These are phyloP conservation scores for Drosophila oshimai DNA, from an alignment of 1,140 invertebrate genomes.

Conservation along the genomic window DNA sequence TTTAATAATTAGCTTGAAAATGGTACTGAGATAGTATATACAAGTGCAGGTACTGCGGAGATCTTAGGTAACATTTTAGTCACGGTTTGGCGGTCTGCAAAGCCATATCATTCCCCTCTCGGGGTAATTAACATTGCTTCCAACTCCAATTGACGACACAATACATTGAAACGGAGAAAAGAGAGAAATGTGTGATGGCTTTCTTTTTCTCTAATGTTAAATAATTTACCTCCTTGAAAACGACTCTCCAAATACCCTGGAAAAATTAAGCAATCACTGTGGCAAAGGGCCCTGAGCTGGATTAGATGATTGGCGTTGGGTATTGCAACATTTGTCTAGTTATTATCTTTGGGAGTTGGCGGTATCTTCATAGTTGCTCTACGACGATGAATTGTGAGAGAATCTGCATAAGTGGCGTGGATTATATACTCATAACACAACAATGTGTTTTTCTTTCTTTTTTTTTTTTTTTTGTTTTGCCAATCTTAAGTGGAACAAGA, in stretches of 20 bases:
- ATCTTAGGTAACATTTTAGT: constrained; percentile 76
- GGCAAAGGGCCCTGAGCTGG: constrained; percentile 48
- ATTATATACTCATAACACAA: constrained; percentile 36
- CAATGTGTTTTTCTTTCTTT: constrained; percentile 23
- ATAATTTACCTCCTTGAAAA: constrained; percentile 45
- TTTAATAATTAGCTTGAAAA: constrained; percentile 62
- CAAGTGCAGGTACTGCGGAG: neutral
- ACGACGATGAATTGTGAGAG: constrained; percentile 60
- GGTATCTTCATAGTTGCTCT: neutral
- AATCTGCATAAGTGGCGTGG: constrained; percentile 51
- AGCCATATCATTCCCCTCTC: constrained; percentile 55
- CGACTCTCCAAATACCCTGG: constrained; percentile 29
- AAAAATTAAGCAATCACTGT: constrained; percentile 46
- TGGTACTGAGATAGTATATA: constrained; percentile 17
- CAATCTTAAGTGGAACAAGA: constrained; percentile 46
- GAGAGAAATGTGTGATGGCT: constrained; percentile 34
- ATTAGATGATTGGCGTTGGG: constrained; percentile 55
- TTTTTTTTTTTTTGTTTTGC: constrained; percentile 15
- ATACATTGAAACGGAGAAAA: constrained; percentile 12
- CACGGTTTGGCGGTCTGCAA: constrained; percentile 68
- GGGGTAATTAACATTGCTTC: constrained; percentile 70
- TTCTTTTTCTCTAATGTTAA: constrained; percentile 39
- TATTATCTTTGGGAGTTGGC: constrained; percentile 15
- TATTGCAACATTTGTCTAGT: constrained; percentile 41
- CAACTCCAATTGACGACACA: constrained; percentile 23